These are phyloP conservation scores for Marisa cornuarietis DNA, from an alignment of 1,140 invertebrate species.

Conservation along the genomic window DNA sequence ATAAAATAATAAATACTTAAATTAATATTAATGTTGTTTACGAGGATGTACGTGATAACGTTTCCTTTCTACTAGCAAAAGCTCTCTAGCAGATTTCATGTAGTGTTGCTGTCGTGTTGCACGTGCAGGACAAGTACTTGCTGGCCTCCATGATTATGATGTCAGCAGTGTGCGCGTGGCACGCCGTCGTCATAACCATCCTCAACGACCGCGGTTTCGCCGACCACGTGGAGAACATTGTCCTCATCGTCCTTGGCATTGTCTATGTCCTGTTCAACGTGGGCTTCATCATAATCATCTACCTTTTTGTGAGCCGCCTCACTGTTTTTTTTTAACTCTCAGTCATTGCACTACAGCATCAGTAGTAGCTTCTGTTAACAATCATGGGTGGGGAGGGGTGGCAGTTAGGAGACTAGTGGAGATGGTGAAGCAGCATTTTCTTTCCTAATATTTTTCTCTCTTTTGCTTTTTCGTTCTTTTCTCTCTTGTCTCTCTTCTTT, in stretches of 20 bases:
- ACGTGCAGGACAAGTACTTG: conserved; percentile 63
- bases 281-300: conserved; percentile 60
- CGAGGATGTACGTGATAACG: neutral
- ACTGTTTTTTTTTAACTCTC: neutral
- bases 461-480: neutral
- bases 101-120: conserved; percentile 5
- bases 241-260: conserved; percentile 49
- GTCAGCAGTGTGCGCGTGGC: conserved; percentile 62
- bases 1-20: neutral
- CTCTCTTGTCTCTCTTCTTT: too few species aligned
- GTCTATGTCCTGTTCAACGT: conserved; percentile 61
- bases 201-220: conserved; percentile 28
- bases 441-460: neutral
- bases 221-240: conserved; percentile 53
- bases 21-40: neutral
- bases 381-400: too few species aligned
- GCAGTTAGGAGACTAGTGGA: neutral
- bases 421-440: neutral
- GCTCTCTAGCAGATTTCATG: neutral
- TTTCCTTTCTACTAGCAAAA: too few species aligned
- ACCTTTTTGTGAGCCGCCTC: conserved; percentile 55
- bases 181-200: conserved; percentile 57
- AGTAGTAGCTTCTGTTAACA: too few species aligned
- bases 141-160: conserved; percentile 61
- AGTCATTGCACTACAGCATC: neutral